These are phyloP conservation scores for Caenorhabditis brenneri DNA, from an alignment of 1,140 invertebrate species.

Conservation along the genomic window DNA sequence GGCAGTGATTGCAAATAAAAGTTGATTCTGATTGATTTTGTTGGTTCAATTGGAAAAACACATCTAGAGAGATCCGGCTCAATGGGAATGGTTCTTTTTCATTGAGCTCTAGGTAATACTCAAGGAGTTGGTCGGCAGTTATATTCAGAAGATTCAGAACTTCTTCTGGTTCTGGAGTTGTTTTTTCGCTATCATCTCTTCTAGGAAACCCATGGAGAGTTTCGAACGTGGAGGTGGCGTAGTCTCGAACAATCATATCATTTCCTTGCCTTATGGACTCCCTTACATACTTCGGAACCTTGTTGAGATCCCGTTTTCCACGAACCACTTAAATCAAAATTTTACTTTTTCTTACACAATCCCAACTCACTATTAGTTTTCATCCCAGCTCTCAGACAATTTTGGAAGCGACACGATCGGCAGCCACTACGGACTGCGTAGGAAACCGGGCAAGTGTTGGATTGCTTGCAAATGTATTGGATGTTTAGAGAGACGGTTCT, in stretches of 20 bases:
- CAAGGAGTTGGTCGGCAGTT: neutral
- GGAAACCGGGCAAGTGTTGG: neutral
- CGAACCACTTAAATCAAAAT: constrained; percentile 3
- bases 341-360: neutral
- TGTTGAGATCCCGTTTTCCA: constrained; percentile 19
- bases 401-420: neutral
- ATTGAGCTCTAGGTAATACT: neutral
- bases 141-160: neutral
- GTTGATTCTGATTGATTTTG: neutral
- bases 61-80: neutral
- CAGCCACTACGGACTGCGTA: constrained; percentile 14
- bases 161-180: no score
- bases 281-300: neutral
- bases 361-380: neutral
- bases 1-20: neutral
- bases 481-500: constrained; percentile 17
- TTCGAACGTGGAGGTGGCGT: neutral
- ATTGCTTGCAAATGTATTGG: constrained; percentile 6
- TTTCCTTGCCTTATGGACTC: neutral
- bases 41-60: neutral
- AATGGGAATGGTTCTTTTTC: neutral
- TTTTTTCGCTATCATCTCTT: neutral
- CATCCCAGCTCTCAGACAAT: neutral
- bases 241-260: neutral
- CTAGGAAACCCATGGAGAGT: neutral